Evolutionary conservation across 2,888 invertebrate genomes (phyloP), one percentile per base, ranked within the genome.

Genomic region (Dynastes hyllus): DNA sequence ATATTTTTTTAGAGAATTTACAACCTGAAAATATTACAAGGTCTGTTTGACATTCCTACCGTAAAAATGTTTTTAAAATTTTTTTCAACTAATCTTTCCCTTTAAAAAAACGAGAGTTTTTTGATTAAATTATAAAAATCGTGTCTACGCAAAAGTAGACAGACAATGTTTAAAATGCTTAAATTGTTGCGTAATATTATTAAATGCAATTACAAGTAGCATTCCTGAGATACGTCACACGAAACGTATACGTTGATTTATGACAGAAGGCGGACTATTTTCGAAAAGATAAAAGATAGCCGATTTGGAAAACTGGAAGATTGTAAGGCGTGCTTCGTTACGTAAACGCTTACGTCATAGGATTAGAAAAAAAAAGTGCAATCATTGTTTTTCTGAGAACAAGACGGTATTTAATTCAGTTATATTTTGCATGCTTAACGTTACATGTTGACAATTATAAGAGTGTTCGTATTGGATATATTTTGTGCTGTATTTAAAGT

Each of bases 171-270:
- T 22, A 67, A 50, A 67, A 22, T 27, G 22, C 45, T 50, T 67
- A 45, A 45, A 67, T 50, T 11, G 45, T 67, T 67, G 67, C 27
- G 67, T 67, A 67, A 67, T 67, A 50, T 67, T 67, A 50, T 67
- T 67, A 67, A 67, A 67, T 67, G 67, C 67, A 45, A 67, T 67
- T 67, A 50, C 22, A 50, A 16, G 6, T 16, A 27, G 40, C 65
- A 37, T 22, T 58, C 55, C 22, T 58, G 9, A 22, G n/a, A 16
- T 37, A 37, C 65, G 65, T 65, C 65, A 65, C 40, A 13, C 32
- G 29, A 9, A 29, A n/a, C 63, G 37, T 37, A 37, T 6, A 37
- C 45, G 11, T 45, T 8, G 37, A 65, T 29, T 29, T 32, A 65
- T 22, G 13, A 2, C 16, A 50, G 0, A 22, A 67, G 9, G n/a